phyloP scores from a whole-genome alignment of 2,888 invertebrate genomes.

The Dolichomitus sp. region DNA sequence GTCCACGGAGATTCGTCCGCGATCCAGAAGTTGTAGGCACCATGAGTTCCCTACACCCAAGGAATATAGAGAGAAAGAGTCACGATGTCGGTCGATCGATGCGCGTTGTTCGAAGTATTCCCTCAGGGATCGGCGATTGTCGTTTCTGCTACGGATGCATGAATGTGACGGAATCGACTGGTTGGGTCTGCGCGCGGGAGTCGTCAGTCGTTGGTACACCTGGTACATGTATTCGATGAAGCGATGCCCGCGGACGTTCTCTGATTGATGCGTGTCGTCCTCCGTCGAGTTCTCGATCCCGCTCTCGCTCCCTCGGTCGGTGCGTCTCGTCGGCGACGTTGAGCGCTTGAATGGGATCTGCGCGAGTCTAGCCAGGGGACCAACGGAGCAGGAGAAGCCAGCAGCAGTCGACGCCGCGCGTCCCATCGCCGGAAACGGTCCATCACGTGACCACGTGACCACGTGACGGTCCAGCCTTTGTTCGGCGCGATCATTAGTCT shows the following conservation, averaged over 20 bases:
- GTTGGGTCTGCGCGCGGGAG: constrained; percentile 30
- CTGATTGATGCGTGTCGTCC: constrained; percentile 83
- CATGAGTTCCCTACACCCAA: constrained; percentile 21
- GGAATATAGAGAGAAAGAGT: constrained; percentile 2
- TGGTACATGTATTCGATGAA: constrained; percentile 70
- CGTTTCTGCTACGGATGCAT: constrained; percentile 40
- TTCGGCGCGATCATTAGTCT: constrained; percentile 86
- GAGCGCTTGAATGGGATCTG: constrained; percentile 71
- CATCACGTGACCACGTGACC: constrained; percentile 85
- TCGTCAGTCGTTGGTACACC: constrained; percentile 66
- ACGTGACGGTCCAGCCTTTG: constrained; percentile 85
- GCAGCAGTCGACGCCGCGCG: constrained; percentile 72
- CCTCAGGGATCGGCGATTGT: constrained; percentile 19
- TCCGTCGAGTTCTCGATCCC: constrained; percentile 47
- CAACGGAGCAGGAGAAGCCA: constrained; percentile 40
- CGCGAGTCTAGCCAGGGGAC: constrained; percentile 46
- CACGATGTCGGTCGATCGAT: constrained; percentile 30
- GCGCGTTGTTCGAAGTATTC: constrained; percentile 52
- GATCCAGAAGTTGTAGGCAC: not conserved
- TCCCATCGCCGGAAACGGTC: constrained; percentile 84
- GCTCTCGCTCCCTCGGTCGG: constrained; percentile 33
- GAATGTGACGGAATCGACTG: constrained; percentile 51
- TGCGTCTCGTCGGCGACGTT: constrained; percentile 59
- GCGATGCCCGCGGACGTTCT: constrained; percentile 58
- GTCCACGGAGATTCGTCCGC: not conserved